Evolutionary conservation across 2,888 invertebrate genomes (phyloP), one percentile per base, ranked within the genome.

Genomic region (Lobophora halterata): DNA sequence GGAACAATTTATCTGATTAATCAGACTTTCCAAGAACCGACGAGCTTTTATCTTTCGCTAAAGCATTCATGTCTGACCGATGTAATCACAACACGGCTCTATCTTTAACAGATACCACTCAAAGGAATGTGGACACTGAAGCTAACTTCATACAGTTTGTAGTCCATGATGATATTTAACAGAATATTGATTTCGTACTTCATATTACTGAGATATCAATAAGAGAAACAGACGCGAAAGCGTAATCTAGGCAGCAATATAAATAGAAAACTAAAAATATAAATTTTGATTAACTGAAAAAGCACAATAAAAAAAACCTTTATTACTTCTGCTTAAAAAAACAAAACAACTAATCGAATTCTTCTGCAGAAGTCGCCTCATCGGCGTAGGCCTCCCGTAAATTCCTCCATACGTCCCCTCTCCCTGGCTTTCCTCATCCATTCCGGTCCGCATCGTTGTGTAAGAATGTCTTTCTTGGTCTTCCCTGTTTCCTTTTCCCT

Each of bases 21-120:
- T 49, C 37, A 45, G 37, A 32, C 17, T 20, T 52, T 37, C 44
- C 13, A 8, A 33, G 49, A 52, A 52, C 23, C n/a, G 7, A 17
- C 34, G 21, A 26, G 32, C 49, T 44, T 51, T 52, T 49, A 52
- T 52, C 52, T 50, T 38, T 43, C 23, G 36, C 29, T 40, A 34
- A 40, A 42, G 39, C 30, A 45, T 41, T 46, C 33, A 33, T 39
- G 40, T 43, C 31, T 20, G 32, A 33, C 28, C 28, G 33, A 39
- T 43, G 36, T 41, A 51, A 48, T 46, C 43, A 40, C 33, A 21
- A 34, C 16, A 21, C 39, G 8, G 20, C 37, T 37, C 24, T 24
- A 38, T 41, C 25, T 39, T 14, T 39, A 32, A 24, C 18, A 12
- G 5, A 14, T 5, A 9, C 10, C 3, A 0, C 5, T 28, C 18